Percentiles rank a stretch among this genome's conserved stretches.
Evolutionary conservation across 1,140 invertebrate species (phyloP).

Genomic region (Ips typographus): DNA sequence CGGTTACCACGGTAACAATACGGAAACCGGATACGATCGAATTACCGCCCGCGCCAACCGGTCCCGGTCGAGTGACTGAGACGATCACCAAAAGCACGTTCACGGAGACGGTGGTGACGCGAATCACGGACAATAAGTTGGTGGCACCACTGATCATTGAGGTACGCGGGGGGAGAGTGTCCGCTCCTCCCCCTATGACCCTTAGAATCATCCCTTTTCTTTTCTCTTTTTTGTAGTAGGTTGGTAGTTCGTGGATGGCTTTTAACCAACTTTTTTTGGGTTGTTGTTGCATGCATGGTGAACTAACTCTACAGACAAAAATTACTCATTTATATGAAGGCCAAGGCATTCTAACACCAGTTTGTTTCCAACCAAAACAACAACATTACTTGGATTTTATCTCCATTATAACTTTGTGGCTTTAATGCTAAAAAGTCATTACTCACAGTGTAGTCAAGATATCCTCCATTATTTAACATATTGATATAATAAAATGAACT

Average conservation of each 20-base stretch:
- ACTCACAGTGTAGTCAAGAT: no score
- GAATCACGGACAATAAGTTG: conserved; percentile 88
- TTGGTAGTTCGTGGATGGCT: conserved; percentile 15
- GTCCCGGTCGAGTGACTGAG: conserved; percentile 84
- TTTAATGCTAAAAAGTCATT: no score
- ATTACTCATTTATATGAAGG: no score
- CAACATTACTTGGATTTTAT: no score
- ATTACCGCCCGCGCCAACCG: conserved; percentile 80
- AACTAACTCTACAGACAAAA: no score
- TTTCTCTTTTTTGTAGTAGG: conserved; percentile 22
- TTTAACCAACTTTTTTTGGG: no score
- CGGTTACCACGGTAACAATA: conserved; percentile 65
- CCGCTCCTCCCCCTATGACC: conserved; percentile 21
- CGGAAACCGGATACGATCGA: conserved; percentile 69
- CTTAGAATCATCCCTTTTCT: conserved; percentile 18
- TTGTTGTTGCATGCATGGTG: no score
- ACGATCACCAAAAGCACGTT: conserved; percentile 92
- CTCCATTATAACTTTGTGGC: no score
- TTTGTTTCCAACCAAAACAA: no score
- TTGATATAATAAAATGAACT: no score
- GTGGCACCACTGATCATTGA: conserved; percentile 80
- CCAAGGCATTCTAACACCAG: no score
- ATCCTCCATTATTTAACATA: no score
- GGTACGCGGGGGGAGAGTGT: conserved; percentile 59
- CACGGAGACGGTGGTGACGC: conserved; percentile 90